Base-by-base conservation (phyloP, 2,888 invertebrate species). In the Pecten maximus region DNA sequence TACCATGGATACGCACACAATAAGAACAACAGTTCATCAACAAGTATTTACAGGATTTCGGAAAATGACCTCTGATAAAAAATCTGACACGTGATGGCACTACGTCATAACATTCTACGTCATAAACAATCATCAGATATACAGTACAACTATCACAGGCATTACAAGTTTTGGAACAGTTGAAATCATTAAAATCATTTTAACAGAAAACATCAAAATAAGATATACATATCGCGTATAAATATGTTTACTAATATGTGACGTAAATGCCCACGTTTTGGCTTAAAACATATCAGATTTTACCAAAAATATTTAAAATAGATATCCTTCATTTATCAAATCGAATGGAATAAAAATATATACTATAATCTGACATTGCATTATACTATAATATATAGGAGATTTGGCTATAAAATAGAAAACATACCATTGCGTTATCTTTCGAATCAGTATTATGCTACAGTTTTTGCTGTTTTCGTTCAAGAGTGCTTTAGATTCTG, bases 1-100 rank as follows among this genome's bases (percentile, higher is more conserved):
- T 35, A 35, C 74, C 74, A 74, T 74, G 35, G 35, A 74, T 74
- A 74, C 74, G 35, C 74, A 15, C 35, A 35, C 74, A 35, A 74
- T 10, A 74, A 35, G 12, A 74, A 28, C 74, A 74, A 74, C 35
- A 15, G 28, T 74, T 74, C 74, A 35, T 35, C 88, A 88, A 48
- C 88, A 88, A 88, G 35, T 88, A 48, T 88, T 10, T 88, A 88
- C 88, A 88, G 50, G 50, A 88, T 88, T 88, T 88, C 88, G 88
- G 88, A 88, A 88, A 48, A 28, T 50, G 88, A 88, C 40, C 88
- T 50, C 48, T 48, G 88, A 88, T n/a, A 44, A 88, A 50, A 35
- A 48, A 88, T 48, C 44, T 35, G 35, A 88, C 50, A 88, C 40
- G 23, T 88, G 35, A 88, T 50, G 50, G 88, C 88, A 48, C 35